phyloP scores from a whole-genome alignment of 2,888 invertebrate genomes.

The Nymphalis urticae region DNA sequence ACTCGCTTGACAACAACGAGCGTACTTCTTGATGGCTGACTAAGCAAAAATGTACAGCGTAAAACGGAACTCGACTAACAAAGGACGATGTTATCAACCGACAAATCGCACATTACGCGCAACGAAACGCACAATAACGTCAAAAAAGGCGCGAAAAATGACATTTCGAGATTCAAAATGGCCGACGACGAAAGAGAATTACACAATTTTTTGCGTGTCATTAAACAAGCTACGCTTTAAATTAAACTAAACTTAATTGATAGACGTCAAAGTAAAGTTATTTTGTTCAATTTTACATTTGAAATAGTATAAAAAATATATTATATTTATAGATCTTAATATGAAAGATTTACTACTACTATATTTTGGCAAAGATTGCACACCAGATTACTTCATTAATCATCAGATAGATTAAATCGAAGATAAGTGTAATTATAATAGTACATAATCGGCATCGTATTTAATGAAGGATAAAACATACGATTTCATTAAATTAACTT shows the following conservation, averaged over 20 bases:
- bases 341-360: too few relatives aligned
- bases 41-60: conserved; percentile 35
- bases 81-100: conserved; percentile 33
- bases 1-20: conserved; percentile 20
- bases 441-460: too few relatives aligned
- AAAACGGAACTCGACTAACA: conserved; percentile 32
- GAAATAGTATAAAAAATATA: neutral
- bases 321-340: too few relatives aligned
- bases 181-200: conserved; percentile 50
- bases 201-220: conserved; percentile 56
- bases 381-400: too few relatives aligned
- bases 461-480: too few relatives aligned
- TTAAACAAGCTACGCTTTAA: conserved; percentile 51
- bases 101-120: conserved; percentile 41
- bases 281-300: neutral
- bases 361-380: too few relatives aligned
- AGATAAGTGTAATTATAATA: too few relatives aligned
- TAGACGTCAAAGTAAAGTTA: conserved; percentile 27
- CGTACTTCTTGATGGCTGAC: conserved; percentile 37
- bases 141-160: conserved; percentile 61
- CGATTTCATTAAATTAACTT: too few relatives aligned
- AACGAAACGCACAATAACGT: conserved; percentile 51
- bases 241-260: conserved; percentile 55
- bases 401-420: too few relatives aligned
- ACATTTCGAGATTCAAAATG: conserved; percentile 62